Evolutionary conservation across 2,888 invertebrate genomes (phyloP).

Genomic region (Chelonus formosanus): DNA sequence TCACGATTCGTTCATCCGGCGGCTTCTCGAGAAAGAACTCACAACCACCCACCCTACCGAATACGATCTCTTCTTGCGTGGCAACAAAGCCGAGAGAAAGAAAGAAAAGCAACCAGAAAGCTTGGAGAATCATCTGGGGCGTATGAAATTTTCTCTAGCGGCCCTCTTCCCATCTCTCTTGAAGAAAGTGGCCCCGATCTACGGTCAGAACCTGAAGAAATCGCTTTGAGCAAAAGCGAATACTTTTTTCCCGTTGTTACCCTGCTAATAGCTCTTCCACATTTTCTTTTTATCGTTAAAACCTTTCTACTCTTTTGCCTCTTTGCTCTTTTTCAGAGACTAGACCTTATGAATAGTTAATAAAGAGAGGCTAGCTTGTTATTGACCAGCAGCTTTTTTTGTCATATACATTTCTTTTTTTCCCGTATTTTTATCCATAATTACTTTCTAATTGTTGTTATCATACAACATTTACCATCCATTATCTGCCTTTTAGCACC

Average conservation of each 20-base stretch:
- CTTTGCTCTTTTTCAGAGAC: constrained; percentile 5
- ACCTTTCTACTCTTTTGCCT: constrained; percentile 19
- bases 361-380: constrained; percentile 12
- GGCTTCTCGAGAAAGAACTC: constrained; percentile 34
- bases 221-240: constrained; percentile 33
- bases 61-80: constrained; percentile 25
- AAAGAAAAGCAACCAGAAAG: constrained; percentile 5
- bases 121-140: constrained; percentile 19
- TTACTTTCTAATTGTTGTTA: no score
- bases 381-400: constrained; percentile 21
- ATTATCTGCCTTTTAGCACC: no score
- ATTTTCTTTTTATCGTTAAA: constrained; percentile 29
- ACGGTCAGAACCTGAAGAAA: constrained; percentile 33
- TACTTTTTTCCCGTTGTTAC: constrained; percentile 35
- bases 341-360: constrained; percentile 33
- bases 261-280: constrained; percentile 33
- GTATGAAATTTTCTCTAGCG: constrained; percentile 31
- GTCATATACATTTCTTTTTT: constrained; percentile 8
- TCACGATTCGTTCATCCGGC: constrained; percentile 31
- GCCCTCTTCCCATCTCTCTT: background rate
- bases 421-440: background rate
- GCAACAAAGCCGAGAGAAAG: constrained; percentile 28
- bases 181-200: constrained; percentile 31
- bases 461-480: no score
- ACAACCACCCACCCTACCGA: constrained; percentile 23